Evolutionary conservation across 2,113 vertebrate genomes (phyloP), one percentile per base, ranked within the genome.

Genomic region (Xiphorhynchus elegans): DNA sequence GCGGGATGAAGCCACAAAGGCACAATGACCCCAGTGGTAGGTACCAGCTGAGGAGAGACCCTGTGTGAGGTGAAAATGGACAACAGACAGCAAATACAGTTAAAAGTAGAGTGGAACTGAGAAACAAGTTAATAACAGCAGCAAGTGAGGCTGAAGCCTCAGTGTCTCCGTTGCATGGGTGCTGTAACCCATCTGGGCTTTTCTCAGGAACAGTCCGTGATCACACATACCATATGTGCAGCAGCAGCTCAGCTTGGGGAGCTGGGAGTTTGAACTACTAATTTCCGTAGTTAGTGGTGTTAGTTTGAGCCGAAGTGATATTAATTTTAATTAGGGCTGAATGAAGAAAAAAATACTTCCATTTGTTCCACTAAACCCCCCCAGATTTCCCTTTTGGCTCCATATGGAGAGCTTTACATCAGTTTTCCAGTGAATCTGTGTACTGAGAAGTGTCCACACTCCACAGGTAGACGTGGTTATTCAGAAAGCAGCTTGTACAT

Each of bases 301-400:
- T 82, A 72, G 8, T 25, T 47, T 52, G 25, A 94, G 70, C 68
- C 87, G 95, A 80, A 93, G 29, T 66, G 47, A n/a, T 89, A 95
- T 85, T 95, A 50, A 89, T 93, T 97, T 96, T 95, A 96, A 96
- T 95, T 94, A 75, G 77, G 60, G 26, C 42, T 79, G 53, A 91
- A 79, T 18, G n/a, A 75, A 93, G 33, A 39, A 74, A 91, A 82
- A 53, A 58, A 16, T 13, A 63, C 21, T 81, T 87, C 46, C 24
- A 67, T 93, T 96, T 93, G 67, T 92, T 93, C 75, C 39, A 60
- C 39, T 74, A 60, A 83, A 39, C 3, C 33, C 49, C 49, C 73
- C 40, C 24, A n/a, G 7, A 39, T 58, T 84, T 90, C 72, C 21
- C 9, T 70, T 91, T 93, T 60, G 60, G 47, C 25, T 89, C 70